Conservation (phyloP, 2,113 vertebrate species). For the Leptosomus discolor region DNA sequence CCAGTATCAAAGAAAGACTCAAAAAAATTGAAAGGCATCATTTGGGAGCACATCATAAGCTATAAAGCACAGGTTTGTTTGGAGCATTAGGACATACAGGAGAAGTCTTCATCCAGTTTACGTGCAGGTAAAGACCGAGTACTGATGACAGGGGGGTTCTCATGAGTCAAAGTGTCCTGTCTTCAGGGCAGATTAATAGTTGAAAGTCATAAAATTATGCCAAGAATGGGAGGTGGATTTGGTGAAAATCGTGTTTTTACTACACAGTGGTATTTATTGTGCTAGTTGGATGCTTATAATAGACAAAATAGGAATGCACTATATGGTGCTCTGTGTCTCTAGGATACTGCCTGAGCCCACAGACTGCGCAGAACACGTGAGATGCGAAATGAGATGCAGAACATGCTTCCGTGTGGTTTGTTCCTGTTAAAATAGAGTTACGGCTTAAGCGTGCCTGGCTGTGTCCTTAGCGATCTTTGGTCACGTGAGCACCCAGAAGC, state of each 20-base stretch:
- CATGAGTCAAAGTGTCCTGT: not conserved
- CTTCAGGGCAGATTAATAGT: not conserved
- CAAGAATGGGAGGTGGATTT: not conserved
- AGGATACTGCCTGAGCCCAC: not conserved
- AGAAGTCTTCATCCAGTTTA: not conserved
- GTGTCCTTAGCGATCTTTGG: not conserved
- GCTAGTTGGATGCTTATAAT: not conserved
- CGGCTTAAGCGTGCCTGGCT: not conserved
- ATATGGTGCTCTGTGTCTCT: not conserved
- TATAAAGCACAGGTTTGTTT: not conserved
- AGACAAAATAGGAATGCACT: not conserved
- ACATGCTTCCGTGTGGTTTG: not conserved
- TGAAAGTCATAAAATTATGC: not conserved
- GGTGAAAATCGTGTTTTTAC: not conserved
- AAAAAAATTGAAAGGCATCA: not conserved
- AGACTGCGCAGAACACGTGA: not conserved
- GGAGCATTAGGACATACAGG: not conserved
- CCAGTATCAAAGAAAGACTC: not conserved
- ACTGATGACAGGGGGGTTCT: not conserved
- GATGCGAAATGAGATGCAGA: not conserved
- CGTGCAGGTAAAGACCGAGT: accelerated
- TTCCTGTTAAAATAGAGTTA: not conserved
- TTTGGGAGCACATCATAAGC: not conserved
- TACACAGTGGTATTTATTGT: not conserved
- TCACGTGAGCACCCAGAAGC: not conserved